Percentiles rank a stretch among this genome's conserved stretches.
phyloP scores from a whole-genome alignment of 2,888 invertebrate genomes.

The Ichneumoninae sp. region DNA sequence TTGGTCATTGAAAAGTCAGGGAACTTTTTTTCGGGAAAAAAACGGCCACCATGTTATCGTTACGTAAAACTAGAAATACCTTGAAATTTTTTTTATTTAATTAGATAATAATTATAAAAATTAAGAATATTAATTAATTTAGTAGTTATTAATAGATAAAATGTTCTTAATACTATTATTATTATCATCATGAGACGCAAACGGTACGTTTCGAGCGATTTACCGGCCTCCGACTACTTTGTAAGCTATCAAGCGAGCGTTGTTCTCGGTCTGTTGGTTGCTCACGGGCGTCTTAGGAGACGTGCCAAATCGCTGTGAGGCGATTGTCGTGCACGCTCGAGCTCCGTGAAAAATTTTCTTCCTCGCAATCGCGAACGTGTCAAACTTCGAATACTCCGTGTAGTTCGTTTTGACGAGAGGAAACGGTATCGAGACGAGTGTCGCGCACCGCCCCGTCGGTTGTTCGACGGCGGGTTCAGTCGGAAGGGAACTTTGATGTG shows the following conservation, averaged over 20 bases:
- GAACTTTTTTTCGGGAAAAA: no score
- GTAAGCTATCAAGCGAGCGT: conserved; percentile 33
- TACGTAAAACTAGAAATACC: no score
- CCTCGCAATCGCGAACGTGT: conserved; percentile 22
- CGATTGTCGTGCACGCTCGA: conserved; percentile 17
- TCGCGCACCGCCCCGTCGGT: background rate
- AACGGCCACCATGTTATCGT: no score
- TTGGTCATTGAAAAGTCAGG: no score
- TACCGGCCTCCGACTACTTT: conserved; percentile 19
- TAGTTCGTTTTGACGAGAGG: background rate
- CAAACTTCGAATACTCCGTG: conserved; percentile 10
- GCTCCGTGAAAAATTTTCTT: conserved; percentile 3
- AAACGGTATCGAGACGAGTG: background rate
- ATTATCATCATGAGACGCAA: background rate
- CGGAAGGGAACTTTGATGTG: conserved; percentile 47
- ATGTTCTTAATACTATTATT: background rate
- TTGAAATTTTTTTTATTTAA: no score
- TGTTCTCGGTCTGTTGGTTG: background rate
- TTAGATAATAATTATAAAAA: no score
- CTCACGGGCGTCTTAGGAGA: conserved; percentile 31
- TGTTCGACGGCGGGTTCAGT: background rate
- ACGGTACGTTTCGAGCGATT: background rate
- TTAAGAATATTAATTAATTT: no score
- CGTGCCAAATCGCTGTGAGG: conserved; percentile 49
- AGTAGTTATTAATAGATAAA: no score